A percentile compares a stretch with the other conserved stretches of the same genome.
These are phyloP conservation scores for Polypedilum pembai DNA, from an alignment of 1,140 invertebrate species.

Conservation along the genomic window DNA sequence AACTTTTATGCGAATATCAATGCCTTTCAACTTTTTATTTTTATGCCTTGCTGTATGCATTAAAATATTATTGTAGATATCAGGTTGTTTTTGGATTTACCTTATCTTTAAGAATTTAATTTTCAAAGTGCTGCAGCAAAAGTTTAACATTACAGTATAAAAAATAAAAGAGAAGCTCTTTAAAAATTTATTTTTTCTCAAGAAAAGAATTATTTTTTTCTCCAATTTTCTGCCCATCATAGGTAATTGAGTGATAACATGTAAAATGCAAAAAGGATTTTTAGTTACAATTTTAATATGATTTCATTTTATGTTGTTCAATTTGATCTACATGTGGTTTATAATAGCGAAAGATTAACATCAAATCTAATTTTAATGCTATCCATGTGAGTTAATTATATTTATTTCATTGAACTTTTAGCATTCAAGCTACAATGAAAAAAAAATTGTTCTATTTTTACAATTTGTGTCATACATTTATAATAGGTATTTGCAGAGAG, in stretches of 20 bases:
- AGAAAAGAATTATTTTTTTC: not conserved
- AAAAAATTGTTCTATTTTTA: no score
- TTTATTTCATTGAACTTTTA: no score
- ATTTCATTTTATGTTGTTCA: not conserved
- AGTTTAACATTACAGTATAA: conserved; percentile 5
- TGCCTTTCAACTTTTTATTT: no score
- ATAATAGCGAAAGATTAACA: conserved; percentile 18
- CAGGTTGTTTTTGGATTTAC: not conserved
- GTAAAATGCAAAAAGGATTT: not conserved
- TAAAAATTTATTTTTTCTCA: not conserved
- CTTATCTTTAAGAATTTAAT: not conserved
- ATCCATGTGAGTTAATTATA: conserved; percentile 1
- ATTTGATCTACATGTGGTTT: not conserved
- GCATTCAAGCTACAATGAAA: no score
- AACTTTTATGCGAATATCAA: no score
- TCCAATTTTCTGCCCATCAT: not conserved
- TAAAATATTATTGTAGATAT: not conserved
- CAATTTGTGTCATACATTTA: no score
- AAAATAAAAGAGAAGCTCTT: conserved; percentile 18
- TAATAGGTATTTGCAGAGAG: no score
- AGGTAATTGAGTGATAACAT: not conserved
- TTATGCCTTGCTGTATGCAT: no score
- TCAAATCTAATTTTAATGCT: conserved; percentile 7
- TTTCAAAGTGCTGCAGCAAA: not conserved
- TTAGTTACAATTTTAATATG: not conserved